Evolutionary conservation across 2,113 vertebrate species (phyloP).

Genomic region (Oncorhynchus kisutch): DNA sequence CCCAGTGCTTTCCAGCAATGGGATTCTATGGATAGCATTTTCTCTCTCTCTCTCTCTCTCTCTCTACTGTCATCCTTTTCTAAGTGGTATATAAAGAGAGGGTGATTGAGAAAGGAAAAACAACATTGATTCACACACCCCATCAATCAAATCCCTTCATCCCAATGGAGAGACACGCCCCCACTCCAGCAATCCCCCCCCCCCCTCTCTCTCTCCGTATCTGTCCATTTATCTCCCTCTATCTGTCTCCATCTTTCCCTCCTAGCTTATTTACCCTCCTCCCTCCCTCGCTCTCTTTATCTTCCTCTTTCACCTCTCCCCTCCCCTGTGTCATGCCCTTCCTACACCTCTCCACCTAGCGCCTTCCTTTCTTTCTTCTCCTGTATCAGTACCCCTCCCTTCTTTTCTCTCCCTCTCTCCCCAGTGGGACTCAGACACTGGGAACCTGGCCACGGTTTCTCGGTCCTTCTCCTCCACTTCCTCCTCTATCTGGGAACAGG

Average conservation of each 20-base stretch:
- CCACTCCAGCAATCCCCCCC: not conserved
- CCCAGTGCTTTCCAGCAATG: not conserved
- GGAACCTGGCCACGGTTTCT: constrained; percentile 28
- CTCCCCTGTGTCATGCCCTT: constrained; percentile 1
- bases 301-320: not conserved
- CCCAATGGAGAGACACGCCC: not conserved
- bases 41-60: no score
- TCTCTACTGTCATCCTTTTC: not conserved
- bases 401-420: constrained; percentile 39
- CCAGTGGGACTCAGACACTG: constrained; percentile 36
- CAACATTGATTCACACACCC: constrained; percentile 12
- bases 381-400: constrained; percentile 50
- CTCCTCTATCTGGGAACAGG: constrained; percentile 48
- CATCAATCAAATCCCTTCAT: not conserved
- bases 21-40: not conserved
- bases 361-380: not conserved
- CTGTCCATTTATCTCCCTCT: not conserved
- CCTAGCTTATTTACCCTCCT: not conserved
- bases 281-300: not conserved
- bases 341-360: not conserved
- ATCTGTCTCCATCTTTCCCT: not conserved
- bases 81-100: not conserved
- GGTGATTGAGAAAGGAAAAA: not conserved
- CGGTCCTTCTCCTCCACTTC: constrained; percentile 16
- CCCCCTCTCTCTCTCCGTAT: not conserved